Percentiles rank a stretch among this genome's conserved stretches.
Evolutionary conservation across 2,797 vertebrate species (phyloP).

Genomic region (Sebastiscus albofasciatus): DNA sequence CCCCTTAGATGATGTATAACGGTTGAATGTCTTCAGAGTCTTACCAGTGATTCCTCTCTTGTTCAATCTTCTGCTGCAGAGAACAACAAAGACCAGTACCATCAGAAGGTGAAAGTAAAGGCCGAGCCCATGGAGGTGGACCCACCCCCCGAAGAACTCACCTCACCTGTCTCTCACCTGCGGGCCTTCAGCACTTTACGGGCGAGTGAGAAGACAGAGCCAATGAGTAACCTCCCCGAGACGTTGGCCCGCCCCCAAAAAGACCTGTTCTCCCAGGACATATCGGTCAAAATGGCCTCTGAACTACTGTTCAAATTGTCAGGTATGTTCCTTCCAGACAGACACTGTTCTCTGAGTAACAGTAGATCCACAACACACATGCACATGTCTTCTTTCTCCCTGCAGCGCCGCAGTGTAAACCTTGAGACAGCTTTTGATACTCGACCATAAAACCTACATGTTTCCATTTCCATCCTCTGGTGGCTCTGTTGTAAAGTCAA

Average conservation of each 20-base stretch:
- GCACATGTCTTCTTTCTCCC: neutral
- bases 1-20: neutral
- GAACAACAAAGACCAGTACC: slow-evolving; percentile 93
- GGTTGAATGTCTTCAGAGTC: slow-evolving; percentile 1
- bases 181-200: slow-evolving; percentile 95
- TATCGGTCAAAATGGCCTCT: slow-evolving; percentile 99
- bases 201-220: slow-evolving; percentile 89
- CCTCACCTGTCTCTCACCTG: slow-evolving; percentile 83
- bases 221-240: slow-evolving; percentile 89
- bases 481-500: slow-evolving; percentile 58
- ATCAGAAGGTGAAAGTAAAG: slow-evolving; percentile 92
- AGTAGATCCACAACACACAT: neutral
- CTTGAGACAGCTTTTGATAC: slow-evolving; percentile 55
- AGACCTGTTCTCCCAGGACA: slow-evolving; percentile 98
- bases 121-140: slow-evolving; percentile 99
- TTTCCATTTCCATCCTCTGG: slow-evolving; percentile 60
- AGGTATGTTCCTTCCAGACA: slow-evolving; percentile 78
- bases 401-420: slow-evolving; percentile 30
- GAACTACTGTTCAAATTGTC: slow-evolving; percentile 98
- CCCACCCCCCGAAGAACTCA: slow-evolving; percentile 79
- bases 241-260: slow-evolving; percentile 91
- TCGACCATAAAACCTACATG: slow-evolving; percentile 64
- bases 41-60: slow-evolving; percentile 41
- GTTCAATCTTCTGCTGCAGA: slow-evolving; percentile 80
- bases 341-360: neutral